Conservation (phyloP, 2,113 vertebrate genomes). For the Pipra filicauda region DNA sequence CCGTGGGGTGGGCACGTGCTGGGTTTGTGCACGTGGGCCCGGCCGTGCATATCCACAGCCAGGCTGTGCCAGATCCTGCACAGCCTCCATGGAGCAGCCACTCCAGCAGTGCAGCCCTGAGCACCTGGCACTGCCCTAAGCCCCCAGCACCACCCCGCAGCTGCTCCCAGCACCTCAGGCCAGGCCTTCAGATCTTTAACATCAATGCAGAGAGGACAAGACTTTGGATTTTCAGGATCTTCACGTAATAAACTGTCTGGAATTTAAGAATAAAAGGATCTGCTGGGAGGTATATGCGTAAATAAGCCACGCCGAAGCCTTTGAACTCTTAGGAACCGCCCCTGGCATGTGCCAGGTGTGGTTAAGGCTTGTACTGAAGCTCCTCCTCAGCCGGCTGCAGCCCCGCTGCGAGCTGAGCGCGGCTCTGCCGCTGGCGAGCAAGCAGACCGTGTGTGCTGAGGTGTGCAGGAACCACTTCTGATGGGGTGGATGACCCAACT, state of each 20-base stretch:
- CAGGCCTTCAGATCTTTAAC: neutral
- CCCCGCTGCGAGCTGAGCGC: neutral
- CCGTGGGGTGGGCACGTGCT: neutral
- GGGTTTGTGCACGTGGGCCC: neutral
- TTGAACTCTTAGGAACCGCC: constrained; percentile 38
- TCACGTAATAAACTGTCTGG: constrained; percentile 15
- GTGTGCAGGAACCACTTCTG: neutral
- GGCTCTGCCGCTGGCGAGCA: neutral
- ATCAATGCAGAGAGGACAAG: neutral
- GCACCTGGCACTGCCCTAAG: neutral
- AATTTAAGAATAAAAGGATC: constrained; percentile 36
- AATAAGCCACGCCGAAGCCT: constrained; percentile 33
- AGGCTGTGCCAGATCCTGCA: rapidly evolving
- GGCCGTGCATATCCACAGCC: rapidly evolving
- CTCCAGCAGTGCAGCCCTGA: neutral
- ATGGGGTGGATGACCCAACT: neutral
- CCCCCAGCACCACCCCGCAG: neutral
- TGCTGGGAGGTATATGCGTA: constrained; percentile 36
- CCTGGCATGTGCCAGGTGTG: constrained; percentile 45
- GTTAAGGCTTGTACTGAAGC: neutral
- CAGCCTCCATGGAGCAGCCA: neutral
- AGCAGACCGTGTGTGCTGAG: neutral
- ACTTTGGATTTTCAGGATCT: neutral
- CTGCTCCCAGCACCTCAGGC: neutral
- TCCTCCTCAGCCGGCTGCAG: neutral